phyloP scores from a whole-genome alignment of 2,113 vertebrate species.

The Nannospalax galili region DNA sequence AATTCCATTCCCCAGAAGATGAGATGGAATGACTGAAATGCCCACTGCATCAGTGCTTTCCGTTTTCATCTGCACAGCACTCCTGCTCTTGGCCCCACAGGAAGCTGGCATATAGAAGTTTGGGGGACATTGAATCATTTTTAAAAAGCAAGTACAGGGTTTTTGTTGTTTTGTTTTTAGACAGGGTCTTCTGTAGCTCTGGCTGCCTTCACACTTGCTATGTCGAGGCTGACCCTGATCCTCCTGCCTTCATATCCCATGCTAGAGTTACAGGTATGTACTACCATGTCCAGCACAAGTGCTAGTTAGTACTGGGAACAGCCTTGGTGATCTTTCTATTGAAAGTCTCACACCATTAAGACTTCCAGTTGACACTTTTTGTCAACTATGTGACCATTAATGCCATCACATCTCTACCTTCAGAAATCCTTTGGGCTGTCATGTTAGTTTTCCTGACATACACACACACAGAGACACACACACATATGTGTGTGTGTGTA shows the following conservation, averaged over 20 bases:
- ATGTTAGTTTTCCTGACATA: not conserved
- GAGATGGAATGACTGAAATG: rapidly evolving
- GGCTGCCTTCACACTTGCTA: not conserved
- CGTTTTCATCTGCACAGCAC: no score
- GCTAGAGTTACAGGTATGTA: not conserved
- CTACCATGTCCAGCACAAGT: not conserved
- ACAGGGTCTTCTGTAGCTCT: not conserved
- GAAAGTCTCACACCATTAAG: rapidly evolving
- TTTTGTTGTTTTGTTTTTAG: not conserved
- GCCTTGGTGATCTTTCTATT: not conserved
- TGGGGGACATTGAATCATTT: not conserved
- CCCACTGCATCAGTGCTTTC: not conserved
- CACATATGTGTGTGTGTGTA: no score
- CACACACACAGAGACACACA: no score
- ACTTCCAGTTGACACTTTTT: no score
- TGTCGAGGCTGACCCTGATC: not conserved
- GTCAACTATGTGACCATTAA: not conserved
- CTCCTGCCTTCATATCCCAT: no score
- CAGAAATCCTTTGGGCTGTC: no score
- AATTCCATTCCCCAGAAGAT: rapidly evolving
- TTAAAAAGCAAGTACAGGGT: not conserved
- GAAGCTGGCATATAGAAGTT: not conserved
- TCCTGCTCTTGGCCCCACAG: no score
- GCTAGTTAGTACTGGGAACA: rapidly evolving
- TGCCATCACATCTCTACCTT: rapidly evolving